A percentile compares a stretch with the other conserved stretches of the same genome.
Conservation (phyloP, 2,113 vertebrate species). For the Stegastes partitus region DNA sequence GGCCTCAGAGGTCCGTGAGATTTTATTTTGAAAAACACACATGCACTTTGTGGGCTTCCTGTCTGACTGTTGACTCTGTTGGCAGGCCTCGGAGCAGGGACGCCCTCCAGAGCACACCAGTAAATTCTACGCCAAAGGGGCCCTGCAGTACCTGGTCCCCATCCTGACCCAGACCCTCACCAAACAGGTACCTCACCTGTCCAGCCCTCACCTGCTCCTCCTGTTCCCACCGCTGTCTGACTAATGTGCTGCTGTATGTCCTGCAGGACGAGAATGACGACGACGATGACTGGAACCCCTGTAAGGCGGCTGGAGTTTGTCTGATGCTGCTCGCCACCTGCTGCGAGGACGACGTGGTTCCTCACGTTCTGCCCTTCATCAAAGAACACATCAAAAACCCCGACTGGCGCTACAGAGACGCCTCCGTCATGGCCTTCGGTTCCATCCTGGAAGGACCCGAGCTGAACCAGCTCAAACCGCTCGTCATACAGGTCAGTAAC, state of each 20-base stretch:
- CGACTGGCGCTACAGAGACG: slow-evolving; percentile 97
- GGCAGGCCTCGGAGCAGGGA: slow-evolving; percentile 96
- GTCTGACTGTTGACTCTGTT: background rate
- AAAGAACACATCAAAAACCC: slow-evolving; percentile 97
- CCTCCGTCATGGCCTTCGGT: slow-evolving; percentile 97
- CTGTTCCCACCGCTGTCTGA: background rate
- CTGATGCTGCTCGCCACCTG: slow-evolving; percentile 98
- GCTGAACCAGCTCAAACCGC: slow-evolving; percentile 95
- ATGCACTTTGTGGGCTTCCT: no score
- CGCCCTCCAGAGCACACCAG: slow-evolving; percentile 98
- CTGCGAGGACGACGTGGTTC: slow-evolving; percentile 98
- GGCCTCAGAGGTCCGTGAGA: slow-evolving; percentile 91
- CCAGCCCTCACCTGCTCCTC: background rate
- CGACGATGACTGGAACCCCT: slow-evolving; percentile 98
- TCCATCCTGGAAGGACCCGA: slow-evolving; percentile 97
- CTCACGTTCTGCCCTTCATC: slow-evolving; percentile 97
- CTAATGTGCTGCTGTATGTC: no score
- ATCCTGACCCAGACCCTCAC: slow-evolving; percentile 97
- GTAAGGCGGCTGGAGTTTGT: slow-evolving; percentile 96
- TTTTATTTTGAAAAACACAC: no score
- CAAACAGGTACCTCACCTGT: slow-evolving; percentile 89
- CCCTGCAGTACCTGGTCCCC: slow-evolving; percentile 96
- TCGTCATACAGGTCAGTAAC: slow-evolving; percentile 91
- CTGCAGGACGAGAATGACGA: slow-evolving; percentile 96
- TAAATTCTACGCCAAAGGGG: slow-evolving; percentile 99